These are phyloP conservation scores for Acanthopagrus latus DNA, from an alignment of 2,797 vertebrate species.

Conservation along the genomic window DNA sequence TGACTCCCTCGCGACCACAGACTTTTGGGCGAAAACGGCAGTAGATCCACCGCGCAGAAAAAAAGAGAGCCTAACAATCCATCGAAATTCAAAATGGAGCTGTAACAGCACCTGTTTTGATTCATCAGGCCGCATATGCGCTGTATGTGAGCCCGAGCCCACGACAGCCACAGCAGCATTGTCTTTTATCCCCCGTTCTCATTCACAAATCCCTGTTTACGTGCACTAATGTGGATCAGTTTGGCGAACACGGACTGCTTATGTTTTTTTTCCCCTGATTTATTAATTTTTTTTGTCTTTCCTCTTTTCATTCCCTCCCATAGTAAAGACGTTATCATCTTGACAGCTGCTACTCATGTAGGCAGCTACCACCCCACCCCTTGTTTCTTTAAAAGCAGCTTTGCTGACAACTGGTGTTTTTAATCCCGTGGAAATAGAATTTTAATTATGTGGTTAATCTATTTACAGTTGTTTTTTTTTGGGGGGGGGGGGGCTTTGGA, in stretches of 20 bases:
- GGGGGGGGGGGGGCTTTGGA: slow-evolving; percentile 50
- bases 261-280: background rate
- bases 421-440: slow-evolving; percentile 73
- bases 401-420: slow-evolving; percentile 74
- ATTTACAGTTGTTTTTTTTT: slow-evolving; percentile 61
- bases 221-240: slow-evolving; percentile 24
- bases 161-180: slow-evolving; percentile 32
- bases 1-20: background rate
- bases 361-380: slow-evolving; percentile 79
- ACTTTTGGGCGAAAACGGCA: background rate
- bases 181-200: slow-evolving; percentile 30
- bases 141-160: slow-evolving; percentile 49
- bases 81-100: slow-evolving; percentile 85
- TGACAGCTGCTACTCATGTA: slow-evolving; percentile 80
- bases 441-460: slow-evolving; percentile 74
- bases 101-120: slow-evolving; percentile 83
- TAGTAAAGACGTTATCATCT: slow-evolving; percentile 53
- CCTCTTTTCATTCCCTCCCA: background rate
- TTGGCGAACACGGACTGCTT: slow-evolving; percentile 18
- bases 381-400: slow-evolving; percentile 73
- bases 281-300: background rate
- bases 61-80: slow-evolving; percentile 59
- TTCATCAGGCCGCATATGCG: slow-evolving; percentile 78
- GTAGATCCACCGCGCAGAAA: slow-evolving; percentile 10
- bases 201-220: slow-evolving; percentile 70